Conservation (phyloP, 1,140 invertebrate genomes). For the Metaphire vulgaris region DNA sequence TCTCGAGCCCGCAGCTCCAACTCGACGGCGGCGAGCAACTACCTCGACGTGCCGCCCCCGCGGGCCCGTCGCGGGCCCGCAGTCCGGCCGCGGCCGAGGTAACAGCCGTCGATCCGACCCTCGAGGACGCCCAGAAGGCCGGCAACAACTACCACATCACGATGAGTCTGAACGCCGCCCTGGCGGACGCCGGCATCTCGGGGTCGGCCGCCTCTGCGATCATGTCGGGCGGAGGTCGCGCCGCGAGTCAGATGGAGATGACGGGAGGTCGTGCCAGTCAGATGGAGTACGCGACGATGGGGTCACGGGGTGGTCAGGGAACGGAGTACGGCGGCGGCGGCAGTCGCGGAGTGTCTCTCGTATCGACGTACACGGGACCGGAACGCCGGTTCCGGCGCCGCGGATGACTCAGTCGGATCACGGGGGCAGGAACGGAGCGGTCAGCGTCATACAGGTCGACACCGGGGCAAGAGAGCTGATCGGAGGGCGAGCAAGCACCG, state of each 20-base stretch:
- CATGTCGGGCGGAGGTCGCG: background rate
- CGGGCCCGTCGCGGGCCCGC: too few species aligned
- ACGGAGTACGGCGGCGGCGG: too few species aligned
- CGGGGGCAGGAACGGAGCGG: background rate
- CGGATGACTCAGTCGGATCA: background rate
- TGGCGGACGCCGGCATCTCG: background rate
- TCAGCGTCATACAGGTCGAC: background rate
- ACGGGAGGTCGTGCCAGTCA: background rate
- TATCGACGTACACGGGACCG: too few species aligned
- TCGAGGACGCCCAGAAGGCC: background rate
- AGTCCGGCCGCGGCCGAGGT: background rate
- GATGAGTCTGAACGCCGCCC: background rate
- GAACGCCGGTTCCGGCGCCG: background rate
- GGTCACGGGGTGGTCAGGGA: too few species aligned
- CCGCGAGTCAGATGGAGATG: background rate
- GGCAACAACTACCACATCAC: background rate
- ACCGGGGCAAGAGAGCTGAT: too few species aligned
- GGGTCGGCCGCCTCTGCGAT: background rate
- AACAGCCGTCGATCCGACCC: background rate
- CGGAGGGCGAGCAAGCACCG: too few species aligned
- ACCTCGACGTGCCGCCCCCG: too few species aligned
- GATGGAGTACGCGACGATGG: background rate
- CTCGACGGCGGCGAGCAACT: too few species aligned
- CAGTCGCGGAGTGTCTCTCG: background rate
- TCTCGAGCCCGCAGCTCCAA: background rate